Conservation (phyloP, 2,797 vertebrate species). For the Graptemys geographica region DNA sequence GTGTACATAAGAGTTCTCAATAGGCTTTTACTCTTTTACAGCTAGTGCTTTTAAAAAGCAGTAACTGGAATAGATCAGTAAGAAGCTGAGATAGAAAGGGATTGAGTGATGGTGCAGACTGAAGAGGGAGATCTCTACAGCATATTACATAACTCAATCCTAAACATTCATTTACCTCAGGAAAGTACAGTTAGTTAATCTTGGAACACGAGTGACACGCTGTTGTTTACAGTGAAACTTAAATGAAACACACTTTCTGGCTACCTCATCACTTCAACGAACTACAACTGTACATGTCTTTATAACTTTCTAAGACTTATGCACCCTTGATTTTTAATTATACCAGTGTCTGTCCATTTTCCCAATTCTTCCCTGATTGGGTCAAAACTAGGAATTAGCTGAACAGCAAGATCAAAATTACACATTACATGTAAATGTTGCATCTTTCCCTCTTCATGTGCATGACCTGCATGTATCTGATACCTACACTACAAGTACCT, state of each 20-base stretch:
- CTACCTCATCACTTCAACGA: background rate
- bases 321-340: background rate
- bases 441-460: background rate
- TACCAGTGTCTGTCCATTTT: background rate
- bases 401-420: rapidly evolving
- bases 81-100: background rate
- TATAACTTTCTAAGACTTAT: background rate
- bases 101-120: background rate
- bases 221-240: background rate
- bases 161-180: background rate
- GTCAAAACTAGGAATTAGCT: background rate
- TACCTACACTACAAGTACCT: background rate
- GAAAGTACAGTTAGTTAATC: background rate
- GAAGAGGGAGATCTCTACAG: background rate
- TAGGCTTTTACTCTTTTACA: background rate
- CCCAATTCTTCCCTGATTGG: background rate
- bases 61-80: background rate
- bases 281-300: rapidly evolving
- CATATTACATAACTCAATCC: background rate
- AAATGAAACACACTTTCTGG: background rate
- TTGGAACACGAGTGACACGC: background rate
- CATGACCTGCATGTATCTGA: background rate
- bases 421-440: background rate
- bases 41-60: background rate
- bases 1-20: background rate